Base-by-base conservation (phyloP, 2,113 vertebrate genomes). In the Pica pica region DNA sequence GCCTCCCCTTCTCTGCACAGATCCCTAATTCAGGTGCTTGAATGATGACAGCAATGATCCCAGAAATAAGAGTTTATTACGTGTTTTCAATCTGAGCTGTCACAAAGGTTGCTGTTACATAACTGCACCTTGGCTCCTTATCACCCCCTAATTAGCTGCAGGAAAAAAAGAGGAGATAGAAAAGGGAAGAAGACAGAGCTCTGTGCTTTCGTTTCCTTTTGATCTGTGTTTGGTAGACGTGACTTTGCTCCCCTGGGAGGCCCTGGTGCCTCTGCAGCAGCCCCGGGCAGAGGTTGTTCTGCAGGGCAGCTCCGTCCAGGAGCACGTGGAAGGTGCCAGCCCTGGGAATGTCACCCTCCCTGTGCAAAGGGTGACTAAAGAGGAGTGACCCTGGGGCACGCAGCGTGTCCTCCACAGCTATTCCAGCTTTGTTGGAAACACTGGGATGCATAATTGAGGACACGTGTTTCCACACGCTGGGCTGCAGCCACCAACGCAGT, bases 81-180 rank as follows among this genome's bases (percentile, higher is more conserved):
- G 57, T 88, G 8, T 57, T 96, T 95, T 95, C 93, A 42, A 5
- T 85, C 71, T 16, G 31, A 89, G 57, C 65, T 64, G 89, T 93
- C 39, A 33, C 82, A 95, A 97, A 96, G 83, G 68, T 96, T 91
- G 91, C 20, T 47, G 47, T 97, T 96, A 92, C 55, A 30, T 71
- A 97, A 97, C 86, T 86, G 89, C 73, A 28, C 73, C 35, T 21
- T 31, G 76, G 89, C 71, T 80, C 70, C 90, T 96, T 63, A 83
- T 89, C 79, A 33, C 52, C 83, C 83, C 61, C 11, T 28, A 13
- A 80, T 52, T 7, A 78, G 42, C 47, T 61, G 5, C 22, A 12
- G 71, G 16, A 53, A 18, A 42, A 49, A 30, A 47, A 24, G 9
- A 6, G 10, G 41, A 31, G 31, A 42, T 56, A 31, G 46, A 49